Percentiles rank a stretch among this genome's conserved stretches.
phyloP scores from a whole-genome alignment of 92 coral and sea anemone species.

The Ricordea florida region DNA sequence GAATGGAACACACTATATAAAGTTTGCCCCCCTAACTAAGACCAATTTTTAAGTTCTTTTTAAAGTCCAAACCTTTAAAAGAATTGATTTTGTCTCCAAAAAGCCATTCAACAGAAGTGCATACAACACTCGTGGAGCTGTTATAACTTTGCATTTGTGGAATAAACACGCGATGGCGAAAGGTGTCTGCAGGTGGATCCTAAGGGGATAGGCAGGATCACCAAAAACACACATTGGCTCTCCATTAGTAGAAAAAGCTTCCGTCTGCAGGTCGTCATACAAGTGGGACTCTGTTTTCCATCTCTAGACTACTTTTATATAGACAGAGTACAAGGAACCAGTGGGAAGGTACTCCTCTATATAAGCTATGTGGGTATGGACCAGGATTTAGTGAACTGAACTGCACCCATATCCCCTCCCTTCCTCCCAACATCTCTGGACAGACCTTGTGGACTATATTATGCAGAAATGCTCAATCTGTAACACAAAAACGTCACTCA shows the following conservation, averaged over 20 bases:
- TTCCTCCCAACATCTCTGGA: too few species aligned
- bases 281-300: constrained; percentile 13
- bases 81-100: constrained; percentile 28
- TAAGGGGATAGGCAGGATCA: constrained; percentile 17
- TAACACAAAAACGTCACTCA: too few species aligned
- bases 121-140: constrained; percentile 44
- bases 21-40: constrained; percentile 45
- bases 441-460: too few species aligned
- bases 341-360: too few species aligned
- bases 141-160: constrained; percentile 38
- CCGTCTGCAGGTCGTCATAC: constrained; percentile 1
- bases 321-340: too few species aligned
- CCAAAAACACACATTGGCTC: constrained; percentile 6
- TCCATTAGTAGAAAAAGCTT: constrained; percentile 9
- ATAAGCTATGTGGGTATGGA: too few species aligned
- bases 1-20: constrained; percentile 38
- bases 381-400: too few species aligned
- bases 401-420: too few species aligned
- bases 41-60: constrained; percentile 39
- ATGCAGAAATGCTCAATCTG: too few species aligned
- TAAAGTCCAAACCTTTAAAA: constrained; percentile 36
- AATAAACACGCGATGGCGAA: constrained; percentile 13
- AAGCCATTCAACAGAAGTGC: constrained; percentile 33
- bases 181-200: constrained; percentile 24
- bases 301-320: too few species aligned